These are phyloP conservation scores for Brachyhypopomus occidentalis DNA, from an alignment of 2,113 vertebrate species.

Conservation along the genomic window DNA sequence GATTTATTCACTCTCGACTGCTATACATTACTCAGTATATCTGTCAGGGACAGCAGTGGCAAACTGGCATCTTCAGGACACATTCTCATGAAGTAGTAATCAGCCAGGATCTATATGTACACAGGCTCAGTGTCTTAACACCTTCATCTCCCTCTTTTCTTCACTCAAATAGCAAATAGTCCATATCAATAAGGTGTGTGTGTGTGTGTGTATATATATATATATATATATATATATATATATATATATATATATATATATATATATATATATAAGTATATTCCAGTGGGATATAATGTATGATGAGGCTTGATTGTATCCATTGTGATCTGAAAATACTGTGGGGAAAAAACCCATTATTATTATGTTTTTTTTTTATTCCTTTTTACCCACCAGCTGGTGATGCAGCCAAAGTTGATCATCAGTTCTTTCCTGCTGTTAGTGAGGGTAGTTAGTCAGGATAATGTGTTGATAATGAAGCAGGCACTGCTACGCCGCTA, in stretches of 20 bases:
- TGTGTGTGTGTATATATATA: too few relatives aligned
- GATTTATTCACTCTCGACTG: slow-evolving; percentile 66
- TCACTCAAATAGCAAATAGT: too few relatives aligned
- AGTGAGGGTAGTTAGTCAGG: background rate
- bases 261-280: too few relatives aligned
- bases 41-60: slow-evolving; percentile 12
- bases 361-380: too few relatives aligned
- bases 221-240: too few relatives aligned
- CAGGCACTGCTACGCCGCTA: slow-evolving; percentile 56
- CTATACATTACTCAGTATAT: slow-evolving; percentile 52
- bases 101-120: background rate
- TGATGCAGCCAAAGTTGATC: slow-evolving; percentile 9
- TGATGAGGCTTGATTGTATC: too few relatives aligned
- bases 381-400: too few relatives aligned
- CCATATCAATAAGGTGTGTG: too few relatives aligned
- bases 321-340: too few relatives aligned
- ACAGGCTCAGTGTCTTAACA: background rate
- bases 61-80: slow-evolving; percentile 18
- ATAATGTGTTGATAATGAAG: slow-evolving; percentile 70
- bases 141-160: background rate
- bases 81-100: background rate
- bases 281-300: too few relatives aligned
- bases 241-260: too few relatives aligned
- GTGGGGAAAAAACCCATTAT: too few relatives aligned
- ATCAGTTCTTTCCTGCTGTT: slow-evolving; percentile 70